Conservation (phyloP, 2,797 vertebrate genomes). For the Phalanger gymnotis region DNA sequence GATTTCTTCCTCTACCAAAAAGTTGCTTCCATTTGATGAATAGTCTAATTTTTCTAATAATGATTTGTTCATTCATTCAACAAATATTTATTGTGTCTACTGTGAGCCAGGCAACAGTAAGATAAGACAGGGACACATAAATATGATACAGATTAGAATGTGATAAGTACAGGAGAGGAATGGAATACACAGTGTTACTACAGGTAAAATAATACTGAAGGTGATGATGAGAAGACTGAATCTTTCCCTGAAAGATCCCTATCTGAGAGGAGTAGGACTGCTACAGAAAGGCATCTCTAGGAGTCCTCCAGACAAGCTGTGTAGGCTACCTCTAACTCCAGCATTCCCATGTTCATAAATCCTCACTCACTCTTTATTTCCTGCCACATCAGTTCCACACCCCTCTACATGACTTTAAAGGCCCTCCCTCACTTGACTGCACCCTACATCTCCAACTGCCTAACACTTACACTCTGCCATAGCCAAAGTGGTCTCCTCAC, state of each 20-base stretch:
- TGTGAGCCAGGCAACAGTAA: background rate
- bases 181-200: background rate
- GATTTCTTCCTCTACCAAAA: slow-evolving; percentile 26
- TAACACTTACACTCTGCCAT: background rate
- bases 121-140: background rate
- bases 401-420: background rate
- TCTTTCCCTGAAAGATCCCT: slow-evolving; percentile 21
- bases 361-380: background rate
- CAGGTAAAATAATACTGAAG: background rate
- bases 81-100: background rate
- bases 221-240: background rate
- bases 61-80: background rate
- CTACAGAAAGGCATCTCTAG: slow-evolving; percentile 2
- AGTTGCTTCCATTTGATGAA: slow-evolving; percentile 11
- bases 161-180: background rate
- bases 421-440: background rate
- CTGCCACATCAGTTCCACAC: background rate
- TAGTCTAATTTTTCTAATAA: slow-evolving; percentile 35
- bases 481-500: background rate
- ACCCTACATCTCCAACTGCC: background rate
- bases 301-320: background rate
- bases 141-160: background rate
- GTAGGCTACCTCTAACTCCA: background rate
- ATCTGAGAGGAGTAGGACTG: background rate
- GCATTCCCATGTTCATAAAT: slow-evolving; percentile 4